Evolutionary conservation across 2,113 vertebrate genomes (phyloP).

Genomic region (Sciurus niger): DNA sequence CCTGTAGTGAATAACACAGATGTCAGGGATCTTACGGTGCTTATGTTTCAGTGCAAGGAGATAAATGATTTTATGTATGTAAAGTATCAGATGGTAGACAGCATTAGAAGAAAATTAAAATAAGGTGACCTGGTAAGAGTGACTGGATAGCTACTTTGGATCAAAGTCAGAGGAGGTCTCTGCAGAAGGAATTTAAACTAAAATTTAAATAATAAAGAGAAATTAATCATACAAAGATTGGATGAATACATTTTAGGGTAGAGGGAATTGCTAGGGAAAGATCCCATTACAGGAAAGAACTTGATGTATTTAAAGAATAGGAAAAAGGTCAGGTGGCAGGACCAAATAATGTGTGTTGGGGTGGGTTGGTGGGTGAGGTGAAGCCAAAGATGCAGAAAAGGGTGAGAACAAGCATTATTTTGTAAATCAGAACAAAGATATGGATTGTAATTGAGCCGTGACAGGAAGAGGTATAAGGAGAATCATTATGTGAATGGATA

Average conservation of each 20-base stretch:
- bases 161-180: background rate
- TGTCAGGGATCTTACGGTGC: background rate
- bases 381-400: background rate
- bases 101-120: too few relatives aligned
- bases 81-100: too few relatives aligned
- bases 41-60: background rate
- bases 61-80: too few relatives aligned
- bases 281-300: too few relatives aligned
- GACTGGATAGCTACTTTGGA: conserved; percentile 10
- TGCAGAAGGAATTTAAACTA: conserved; percentile 49
- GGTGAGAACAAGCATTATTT: background rate
- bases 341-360: background rate
- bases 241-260: conserved; percentile 3
- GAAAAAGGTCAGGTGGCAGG: background rate
- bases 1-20: background rate
- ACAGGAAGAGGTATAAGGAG: background rate
- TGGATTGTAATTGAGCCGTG: background rate
- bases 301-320: too few relatives aligned
- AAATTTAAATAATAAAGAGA: conserved; percentile 19
- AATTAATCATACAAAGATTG: background rate
- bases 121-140: too few relatives aligned
- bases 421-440: background rate
- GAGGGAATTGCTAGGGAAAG: background rate
- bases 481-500: background rate
- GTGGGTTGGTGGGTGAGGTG: background rate